Base-by-base conservation (phyloP, 2,888 invertebrate species). In the Drosophila ustulata region DNA sequence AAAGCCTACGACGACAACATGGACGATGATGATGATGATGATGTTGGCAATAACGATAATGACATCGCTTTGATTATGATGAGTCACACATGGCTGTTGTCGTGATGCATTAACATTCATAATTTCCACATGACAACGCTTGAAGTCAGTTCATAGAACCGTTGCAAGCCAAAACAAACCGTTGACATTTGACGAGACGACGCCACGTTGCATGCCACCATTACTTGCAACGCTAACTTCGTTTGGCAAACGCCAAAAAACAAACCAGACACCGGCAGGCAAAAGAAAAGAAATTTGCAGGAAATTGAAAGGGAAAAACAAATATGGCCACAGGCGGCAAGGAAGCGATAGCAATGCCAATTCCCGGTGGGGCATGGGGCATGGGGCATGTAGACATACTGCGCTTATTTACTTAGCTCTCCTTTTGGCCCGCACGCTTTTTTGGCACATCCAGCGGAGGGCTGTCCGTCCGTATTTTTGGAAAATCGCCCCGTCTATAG, bases 231-330 rank as follows among this genome's bases (percentile, higher is more conserved):
- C 59, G 68, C 49, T 58, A 74, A 32, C 32, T 41, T 13, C 13
- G 7, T 39, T 39, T 39, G 39, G 39, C 39, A 18, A 41, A 7
- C 39, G 52, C 37, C 57, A 37, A 57, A 66, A 56, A 53, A 55
- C 34, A 47, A 13, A 39, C 9, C 39, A 41, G 39, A 41, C 39
- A 41, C 13, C 13, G 51, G 7, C n/a, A 51, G 30, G 8, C 8
- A 18, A 41, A 41, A 41, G 41, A 53, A 53, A 53, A 18, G 49
- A 26, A 56, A 28, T n/a, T 52, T 52, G 37, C 50, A 41, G 89
- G 84, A 90, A 90, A 90, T 90, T 91, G 82, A 80, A 82, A 85
- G 78, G 68, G 75, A 76, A 90, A 83, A 80, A 65, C 83, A 85
- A 89, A 85, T 74, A 89, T 89, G 87, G 82, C 89, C 68, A 71